phyloP scores from a whole-genome alignment of 2,797 vertebrate genomes.

The Discoglossus pictus region DNA sequence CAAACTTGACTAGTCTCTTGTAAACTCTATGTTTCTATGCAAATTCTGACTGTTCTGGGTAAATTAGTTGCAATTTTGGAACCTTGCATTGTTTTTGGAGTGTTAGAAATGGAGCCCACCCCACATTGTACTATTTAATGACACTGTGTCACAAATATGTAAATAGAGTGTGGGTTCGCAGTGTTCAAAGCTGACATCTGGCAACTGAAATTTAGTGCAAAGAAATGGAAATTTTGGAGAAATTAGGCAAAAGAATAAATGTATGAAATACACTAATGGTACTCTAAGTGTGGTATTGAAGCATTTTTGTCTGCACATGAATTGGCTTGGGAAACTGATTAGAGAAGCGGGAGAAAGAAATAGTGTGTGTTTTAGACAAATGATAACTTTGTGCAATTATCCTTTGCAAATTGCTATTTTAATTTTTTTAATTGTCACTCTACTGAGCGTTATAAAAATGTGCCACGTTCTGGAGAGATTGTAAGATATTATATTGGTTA shows the following conservation, averaged over 20 bases:
- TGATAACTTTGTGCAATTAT: conserved; percentile 18
- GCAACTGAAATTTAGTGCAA: conserved; percentile 36
- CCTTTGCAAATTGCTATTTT: conserved; percentile 3
- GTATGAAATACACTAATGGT: conserved; percentile 6
- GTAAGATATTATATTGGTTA: neutral
- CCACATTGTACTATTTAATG: conserved; percentile 33
- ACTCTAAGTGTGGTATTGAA: conserved; percentile 8
- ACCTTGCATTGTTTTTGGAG: neutral
- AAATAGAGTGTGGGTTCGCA: conserved; percentile 17
- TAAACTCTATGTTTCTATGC: no score
- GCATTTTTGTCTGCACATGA: conserved; percentile 9
- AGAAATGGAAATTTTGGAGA: conserved; percentile 36
- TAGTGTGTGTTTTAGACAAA: conserved; percentile 14
- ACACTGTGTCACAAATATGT: conserved; percentile 30
- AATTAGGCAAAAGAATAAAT: conserved; percentile 24
- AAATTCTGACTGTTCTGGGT: no score
- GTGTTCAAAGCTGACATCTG: conserved; percentile 43
- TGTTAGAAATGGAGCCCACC: conserved; percentile 16
- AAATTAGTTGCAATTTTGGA: neutral
- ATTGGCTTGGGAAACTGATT: neutral
- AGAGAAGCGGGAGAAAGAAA: neutral
- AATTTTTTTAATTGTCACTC: neutral
- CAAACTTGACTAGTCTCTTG: no score
- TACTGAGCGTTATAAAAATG: conserved; percentile 6
- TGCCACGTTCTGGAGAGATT: neutral